Base-by-base conservation (phyloP, 1,140 invertebrate genomes). In the Ceratoteleas bidentatus region DNA sequence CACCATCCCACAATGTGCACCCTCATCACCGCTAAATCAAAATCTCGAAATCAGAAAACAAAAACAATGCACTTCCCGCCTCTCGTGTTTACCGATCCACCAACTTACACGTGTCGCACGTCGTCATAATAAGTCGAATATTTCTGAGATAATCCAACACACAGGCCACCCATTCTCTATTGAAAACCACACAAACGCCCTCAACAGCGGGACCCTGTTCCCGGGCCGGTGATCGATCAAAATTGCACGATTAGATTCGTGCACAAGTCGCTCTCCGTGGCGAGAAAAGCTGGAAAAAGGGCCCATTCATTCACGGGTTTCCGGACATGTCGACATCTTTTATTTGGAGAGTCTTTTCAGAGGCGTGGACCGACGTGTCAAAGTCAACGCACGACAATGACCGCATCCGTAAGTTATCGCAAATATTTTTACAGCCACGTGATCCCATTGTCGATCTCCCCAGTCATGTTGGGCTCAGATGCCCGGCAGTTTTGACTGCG, bases 341-440 rank as follows among this genome's bases (percentile, higher is more conserved):
- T 66, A 61, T 47, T 75, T 72, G 61, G 70, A 66, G 76, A 81
- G 53, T 62, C 50, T 58, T 76, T 79, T 68, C 53, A 83, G 84
- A 76, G 45, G 49, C 52, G 24, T 24, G 32, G 61, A 45, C 54
- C 15, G 84, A 82, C 61, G 69, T 64, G 65, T 79, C 68, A 84
- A 73, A 69, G 81, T 70, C 56, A 64, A 33, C 47, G 47, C 45
- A 74, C 50, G 53, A 83, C 82, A 81, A 74, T 81, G 64, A 77
- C 61, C 60, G 45, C 70, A 79, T 72, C 73, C 65, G 47, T 75
- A 61, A 54, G 56, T 70, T 78, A 72, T 82, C 64, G 80, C 77
- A 87, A 86, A 86, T 86, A 87, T 87, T 87, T 87, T 86, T 84
- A 85, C 82, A 84, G 82, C 61, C 80, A 87, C 79, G 82, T 80